Conservation (phyloP, 2,797 vertebrate species). For the Pangasius sanitwongsei region DNA sequence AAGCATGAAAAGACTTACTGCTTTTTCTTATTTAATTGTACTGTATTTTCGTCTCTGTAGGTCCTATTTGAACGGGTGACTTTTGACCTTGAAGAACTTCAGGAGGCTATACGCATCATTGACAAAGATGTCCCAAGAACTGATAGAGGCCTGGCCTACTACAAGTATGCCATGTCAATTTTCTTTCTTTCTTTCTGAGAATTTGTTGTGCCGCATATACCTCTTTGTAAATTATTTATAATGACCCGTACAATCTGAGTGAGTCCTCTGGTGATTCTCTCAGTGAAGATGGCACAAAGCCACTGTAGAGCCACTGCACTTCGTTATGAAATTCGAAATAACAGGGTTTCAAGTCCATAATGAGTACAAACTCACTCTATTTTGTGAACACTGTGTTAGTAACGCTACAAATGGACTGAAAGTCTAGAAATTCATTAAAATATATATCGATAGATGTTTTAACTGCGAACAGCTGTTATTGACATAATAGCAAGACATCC, state of each 20-base stretch:
- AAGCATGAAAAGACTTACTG: not conserved
- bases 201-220: not conserved
- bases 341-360: not conserved
- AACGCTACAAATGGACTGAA: no score
- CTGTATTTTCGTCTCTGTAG: conserved; percentile 55
- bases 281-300: not conserved
- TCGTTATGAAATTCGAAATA: not conserved
- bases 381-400: not conserved
- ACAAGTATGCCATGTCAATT: conserved; percentile 68
- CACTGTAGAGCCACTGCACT: not conserved
- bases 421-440: not conserved
- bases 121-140: conserved; percentile 82
- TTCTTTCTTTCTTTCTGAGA: not conserved
- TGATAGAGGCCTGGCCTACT: conserved; percentile 76
- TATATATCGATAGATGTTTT: not conserved
- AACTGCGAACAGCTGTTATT: conserved; percentile 16
- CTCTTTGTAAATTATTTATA: not conserved
- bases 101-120: conserved; percentile 79
- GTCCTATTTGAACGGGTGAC: conserved; percentile 75
- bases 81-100: conserved; percentile 73
- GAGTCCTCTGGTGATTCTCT: not conserved
- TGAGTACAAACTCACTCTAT: not conserved
- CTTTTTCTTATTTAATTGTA: not conserved
- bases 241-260: not conserved
- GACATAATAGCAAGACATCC: conserved; percentile 13